Evolutionary conservation across 2,888 invertebrate genomes (phyloP).

Genomic region (Patella ulyssiponensis): DNA sequence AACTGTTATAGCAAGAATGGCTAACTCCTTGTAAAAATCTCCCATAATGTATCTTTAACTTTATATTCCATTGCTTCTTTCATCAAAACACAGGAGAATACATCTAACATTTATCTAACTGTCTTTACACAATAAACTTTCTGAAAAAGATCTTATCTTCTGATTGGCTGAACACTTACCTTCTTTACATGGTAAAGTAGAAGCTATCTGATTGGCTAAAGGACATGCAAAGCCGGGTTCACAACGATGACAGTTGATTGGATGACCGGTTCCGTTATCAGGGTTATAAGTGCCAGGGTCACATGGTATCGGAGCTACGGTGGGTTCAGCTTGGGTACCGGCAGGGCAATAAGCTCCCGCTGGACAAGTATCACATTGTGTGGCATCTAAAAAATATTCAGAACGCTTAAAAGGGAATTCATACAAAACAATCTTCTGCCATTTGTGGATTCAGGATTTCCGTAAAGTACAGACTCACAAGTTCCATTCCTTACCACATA

Average conservation of each 20-base stretch:
- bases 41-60: too few species aligned
- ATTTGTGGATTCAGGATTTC: too few species aligned
- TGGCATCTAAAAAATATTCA: conserved; percentile 45
- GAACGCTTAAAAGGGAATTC: not conserved
- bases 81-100: too few species aligned
- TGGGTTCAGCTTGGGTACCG: conserved; percentile 57
- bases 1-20: too few species aligned
- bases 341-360: conserved; percentile 66
- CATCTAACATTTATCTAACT: too few species aligned
- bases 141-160: too few species aligned
- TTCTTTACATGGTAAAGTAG: conserved; percentile 57
- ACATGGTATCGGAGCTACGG: conserved; percentile 60
- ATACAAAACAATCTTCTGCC: not conserved
- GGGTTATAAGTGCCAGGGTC: conserved; percentile 67
- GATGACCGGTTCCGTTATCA: conserved; percentile 51
- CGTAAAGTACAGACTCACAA: too few species aligned
- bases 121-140: too few species aligned
- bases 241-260: conserved; percentile 65
- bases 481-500: too few species aligned
- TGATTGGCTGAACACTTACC: conserved; percentile 41
- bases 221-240: conserved; percentile 66
- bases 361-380: conserved; percentile 63
- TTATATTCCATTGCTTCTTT: too few species aligned
- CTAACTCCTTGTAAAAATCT: too few species aligned
- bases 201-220: conserved; percentile 54